Evolutionary conservation across 2,113 vertebrate species (phyloP), one percentile per base, ranked within the genome.

Genomic region (Fulmarus glacialis): DNA sequence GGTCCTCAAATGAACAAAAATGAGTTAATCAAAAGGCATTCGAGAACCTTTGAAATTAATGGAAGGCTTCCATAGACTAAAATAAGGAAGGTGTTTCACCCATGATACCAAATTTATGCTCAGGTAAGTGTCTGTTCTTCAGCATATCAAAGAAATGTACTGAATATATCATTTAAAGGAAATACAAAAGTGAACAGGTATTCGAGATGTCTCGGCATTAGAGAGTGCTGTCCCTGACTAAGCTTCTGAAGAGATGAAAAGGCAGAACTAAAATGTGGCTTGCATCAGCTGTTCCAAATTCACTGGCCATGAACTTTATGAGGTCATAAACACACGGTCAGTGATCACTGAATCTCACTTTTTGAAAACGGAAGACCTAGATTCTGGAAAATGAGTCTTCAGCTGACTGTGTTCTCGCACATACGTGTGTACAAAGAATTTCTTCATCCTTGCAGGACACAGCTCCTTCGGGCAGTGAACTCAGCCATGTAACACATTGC

Each of bases 371-470:
- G 9, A 79, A 75, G 36, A 75, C 24, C 22, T 59, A 40, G 12
- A 45, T 11, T 53, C 17, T 52, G 34, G 43, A 55, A 85, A 89
- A 80, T 14, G 3, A 43, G 12, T 60, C 21, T 82, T 75, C 38
- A 55, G 8, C 47, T 71, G 24, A 50, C 34, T 1, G 0, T n/a
- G 24, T 15, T 18, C 9, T 45, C 8, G 42, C 11, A 30, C 0
- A 4, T 15, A n/a, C 0, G 0, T 20, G 9, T 15, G 18, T 40
- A 38, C 26, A 66, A 17, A 58, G 11, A 4, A 3, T 14, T 85
- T 14, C 30, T 87, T 34, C 36, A n/a, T 38, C 23, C 18, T 30
- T 43, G n/a, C 11, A 63, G 32, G 38, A 74, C 14, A 10, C 8
- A 17, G 8, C 3, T 75, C 15, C 40, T 48, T 27, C 27, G 9